A percentile compares a stretch with the other conserved stretches of the same genome.
Conservation (phyloP, 2,113 vertebrate species). For the Prinia subflava region DNA sequence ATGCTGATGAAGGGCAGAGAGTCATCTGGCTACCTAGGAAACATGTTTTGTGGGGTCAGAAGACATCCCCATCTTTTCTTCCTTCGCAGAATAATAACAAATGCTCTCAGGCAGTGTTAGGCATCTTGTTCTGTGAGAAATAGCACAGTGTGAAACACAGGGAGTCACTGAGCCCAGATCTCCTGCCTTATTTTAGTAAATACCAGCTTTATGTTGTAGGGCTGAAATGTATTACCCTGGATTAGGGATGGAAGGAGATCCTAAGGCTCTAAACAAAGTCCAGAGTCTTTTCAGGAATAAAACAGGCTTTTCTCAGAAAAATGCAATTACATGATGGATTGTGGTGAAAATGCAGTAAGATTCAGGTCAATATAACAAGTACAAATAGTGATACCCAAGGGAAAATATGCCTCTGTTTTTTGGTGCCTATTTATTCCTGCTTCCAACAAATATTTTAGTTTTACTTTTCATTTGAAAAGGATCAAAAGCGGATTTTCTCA, state of each 20-base stretch:
- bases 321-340: background rate
- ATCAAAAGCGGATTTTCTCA: background rate
- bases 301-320: background rate
- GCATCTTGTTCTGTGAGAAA: background rate
- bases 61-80: background rate
- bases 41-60: background rate
- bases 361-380: background rate
- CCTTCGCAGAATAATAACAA: background rate
- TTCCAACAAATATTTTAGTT: background rate
- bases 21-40: background rate
- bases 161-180: background rate
- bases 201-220: background rate
- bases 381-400: background rate
- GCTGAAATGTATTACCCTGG: background rate
- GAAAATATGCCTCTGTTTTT: background rate
- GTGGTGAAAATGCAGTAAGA: background rate
- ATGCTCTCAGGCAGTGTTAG: background rate
- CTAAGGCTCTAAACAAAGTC: background rate
- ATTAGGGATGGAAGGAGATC: background rate
- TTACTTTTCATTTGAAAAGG: background rate
- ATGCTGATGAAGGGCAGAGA: background rate
- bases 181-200: background rate
- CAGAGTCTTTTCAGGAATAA: background rate
- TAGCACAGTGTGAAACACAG: background rate
- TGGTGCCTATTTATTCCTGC: background rate